These are phyloP conservation scores for Myotis findleyi DNA, from an alignment of 2,797 vertebrate genomes.

Conservation along the genomic window DNA sequence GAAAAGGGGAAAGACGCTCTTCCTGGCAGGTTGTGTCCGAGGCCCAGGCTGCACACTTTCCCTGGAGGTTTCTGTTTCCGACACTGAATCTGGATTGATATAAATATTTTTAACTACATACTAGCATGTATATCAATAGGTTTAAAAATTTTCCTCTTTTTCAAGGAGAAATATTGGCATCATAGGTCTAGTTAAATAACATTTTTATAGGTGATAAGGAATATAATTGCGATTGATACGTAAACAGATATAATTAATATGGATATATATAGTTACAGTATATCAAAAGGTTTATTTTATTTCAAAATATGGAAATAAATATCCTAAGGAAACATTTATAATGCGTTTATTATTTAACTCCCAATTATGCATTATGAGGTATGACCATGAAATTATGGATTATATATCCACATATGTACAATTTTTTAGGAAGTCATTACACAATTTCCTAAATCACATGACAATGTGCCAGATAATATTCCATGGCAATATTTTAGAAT, in stretches of 20 bases:
- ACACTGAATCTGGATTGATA: background rate
- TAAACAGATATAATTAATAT: background rate
- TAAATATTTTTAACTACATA: background rate
- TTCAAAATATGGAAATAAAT: background rate
- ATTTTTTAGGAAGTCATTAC: background rate
- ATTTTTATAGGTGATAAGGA: background rate
- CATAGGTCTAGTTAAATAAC: background rate
- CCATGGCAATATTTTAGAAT: background rate
- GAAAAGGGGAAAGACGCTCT: background rate
- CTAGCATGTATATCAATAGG: background rate
- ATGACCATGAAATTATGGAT: background rate
- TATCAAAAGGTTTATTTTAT: background rate
- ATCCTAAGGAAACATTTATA: background rate
- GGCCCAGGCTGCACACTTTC: background rate
- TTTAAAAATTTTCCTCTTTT: background rate
- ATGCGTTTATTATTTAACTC: background rate
- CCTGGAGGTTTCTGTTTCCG: background rate
- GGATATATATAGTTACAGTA: background rate
- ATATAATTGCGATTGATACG: background rate
- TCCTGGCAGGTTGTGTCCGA: background rate
- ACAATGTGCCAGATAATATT: background rate
- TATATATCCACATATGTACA: background rate
- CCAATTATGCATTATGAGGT: background rate
- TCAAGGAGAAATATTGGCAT: background rate
- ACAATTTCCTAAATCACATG: background rate